Percentiles rank a stretch among this genome's conserved stretches.
Conservation (phyloP, 2,113 vertebrate genomes). For the Ochotona curzoniae region DNA sequence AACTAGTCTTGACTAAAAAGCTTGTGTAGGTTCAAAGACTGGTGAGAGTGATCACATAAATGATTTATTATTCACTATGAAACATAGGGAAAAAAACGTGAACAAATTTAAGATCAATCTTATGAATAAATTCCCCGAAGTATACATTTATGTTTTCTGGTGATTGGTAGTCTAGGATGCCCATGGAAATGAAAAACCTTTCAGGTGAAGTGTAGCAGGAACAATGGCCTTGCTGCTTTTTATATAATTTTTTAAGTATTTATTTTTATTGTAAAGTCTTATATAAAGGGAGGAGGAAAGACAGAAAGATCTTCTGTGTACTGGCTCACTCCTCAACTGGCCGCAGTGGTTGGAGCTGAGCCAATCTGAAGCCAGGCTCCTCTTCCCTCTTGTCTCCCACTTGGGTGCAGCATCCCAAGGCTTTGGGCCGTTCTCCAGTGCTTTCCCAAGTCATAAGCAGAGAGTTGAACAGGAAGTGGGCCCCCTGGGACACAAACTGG, state of each 20-base stretch:
- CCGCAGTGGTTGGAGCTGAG: too few species aligned
- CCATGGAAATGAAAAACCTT: background rate
- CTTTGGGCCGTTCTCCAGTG: too few species aligned
- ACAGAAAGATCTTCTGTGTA: too few species aligned
- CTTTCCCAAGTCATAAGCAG: too few species aligned
- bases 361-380: too few species aligned
- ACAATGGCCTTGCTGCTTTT: background rate
- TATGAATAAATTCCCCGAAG: background rate
- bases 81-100: background rate
- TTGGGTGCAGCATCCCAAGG: too few species aligned
- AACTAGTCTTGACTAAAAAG: background rate
- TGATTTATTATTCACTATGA: background rate
- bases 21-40: background rate
- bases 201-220: background rate
- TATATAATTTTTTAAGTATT: background rate
- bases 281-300: too few species aligned
- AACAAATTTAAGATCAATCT: background rate
- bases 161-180: background rate
- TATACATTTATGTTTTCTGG: conserved; percentile 53
- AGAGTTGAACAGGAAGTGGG: too few species aligned
- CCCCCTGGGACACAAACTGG: too few species aligned
- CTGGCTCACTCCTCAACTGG: too few species aligned
- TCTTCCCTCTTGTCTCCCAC: too few species aligned
- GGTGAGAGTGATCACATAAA: background rate
- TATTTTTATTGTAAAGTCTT: too few species aligned